Conservation (phyloP, 2,888 invertebrate species). For the Tinea semifulvella region DNA sequence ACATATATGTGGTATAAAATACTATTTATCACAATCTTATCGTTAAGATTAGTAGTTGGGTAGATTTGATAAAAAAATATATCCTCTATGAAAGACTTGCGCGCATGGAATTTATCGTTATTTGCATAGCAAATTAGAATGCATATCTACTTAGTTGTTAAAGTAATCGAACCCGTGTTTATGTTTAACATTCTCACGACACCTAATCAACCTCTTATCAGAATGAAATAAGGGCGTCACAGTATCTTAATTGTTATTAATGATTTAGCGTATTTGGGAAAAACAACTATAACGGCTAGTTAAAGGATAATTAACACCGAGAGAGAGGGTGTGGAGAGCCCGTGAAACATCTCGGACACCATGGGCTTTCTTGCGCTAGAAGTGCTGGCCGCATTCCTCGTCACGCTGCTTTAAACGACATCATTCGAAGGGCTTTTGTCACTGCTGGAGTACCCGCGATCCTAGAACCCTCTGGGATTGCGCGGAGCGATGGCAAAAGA, state of each 20-base stretch:
- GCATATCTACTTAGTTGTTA: not conserved
- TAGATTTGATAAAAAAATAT: not conserved
- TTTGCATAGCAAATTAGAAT: not conserved
- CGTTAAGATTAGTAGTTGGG: not conserved
- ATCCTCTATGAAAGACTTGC: not conserved
- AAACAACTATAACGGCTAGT: too few species aligned
- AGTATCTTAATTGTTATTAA: not conserved
- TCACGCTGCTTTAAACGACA: too few species aligned
- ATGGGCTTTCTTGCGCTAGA: too few species aligned
- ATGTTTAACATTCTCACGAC: conserved; percentile 9
- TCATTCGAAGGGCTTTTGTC: too few species aligned
- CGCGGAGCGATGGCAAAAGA: too few species aligned
- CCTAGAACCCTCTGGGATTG: too few species aligned
- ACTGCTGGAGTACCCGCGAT: too few species aligned
- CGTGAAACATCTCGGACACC: too few species aligned
- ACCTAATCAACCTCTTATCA: conserved; percentile 1
- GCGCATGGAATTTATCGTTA: not conserved
- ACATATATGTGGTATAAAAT: conserved; percentile 5
- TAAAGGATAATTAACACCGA: too few species aligned
- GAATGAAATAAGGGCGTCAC: not conserved
- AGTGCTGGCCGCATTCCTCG: too few species aligned
- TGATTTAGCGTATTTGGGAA: too few species aligned
- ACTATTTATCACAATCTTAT: conserved; percentile 12
- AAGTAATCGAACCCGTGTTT: not conserved
- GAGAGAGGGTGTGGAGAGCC: too few species aligned